Evolutionary conservation across 2,888 invertebrate species (phyloP).

Genomic region (Tortrix viridana): DNA sequence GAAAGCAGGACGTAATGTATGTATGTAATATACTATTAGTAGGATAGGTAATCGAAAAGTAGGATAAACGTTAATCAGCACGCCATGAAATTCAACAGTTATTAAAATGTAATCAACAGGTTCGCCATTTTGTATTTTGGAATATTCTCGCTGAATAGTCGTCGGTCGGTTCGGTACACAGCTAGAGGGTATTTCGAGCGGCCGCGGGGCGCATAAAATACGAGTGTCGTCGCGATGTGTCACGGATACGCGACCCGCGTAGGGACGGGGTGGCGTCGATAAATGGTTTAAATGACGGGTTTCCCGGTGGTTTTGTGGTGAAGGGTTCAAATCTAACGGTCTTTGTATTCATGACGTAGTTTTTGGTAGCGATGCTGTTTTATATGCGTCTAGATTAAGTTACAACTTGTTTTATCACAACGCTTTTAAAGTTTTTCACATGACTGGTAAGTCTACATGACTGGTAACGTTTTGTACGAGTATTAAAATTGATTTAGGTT

Average conservation of each 20-base stretch:
- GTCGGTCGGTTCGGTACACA: background rate
- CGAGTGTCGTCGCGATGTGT: constrained; percentile 65
- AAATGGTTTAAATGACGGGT: background rate
- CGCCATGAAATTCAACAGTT: background rate
- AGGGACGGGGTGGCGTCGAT: constrained; percentile 43
- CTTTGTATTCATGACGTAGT: background rate
- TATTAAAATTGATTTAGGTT: too few species aligned
- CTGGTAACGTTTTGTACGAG: too few species aligned
- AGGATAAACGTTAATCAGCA: background rate
- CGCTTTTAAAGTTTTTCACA: too few species aligned
- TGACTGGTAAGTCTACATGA: too few species aligned
- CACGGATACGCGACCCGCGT: constrained; percentile 69
- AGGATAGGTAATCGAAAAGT: too few species aligned
- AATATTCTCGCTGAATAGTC: constrained; percentile 1
- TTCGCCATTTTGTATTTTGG: constrained; percentile 11
- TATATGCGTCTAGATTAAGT: too few species aligned
- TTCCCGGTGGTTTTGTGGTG: background rate
- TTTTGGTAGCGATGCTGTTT: too few species aligned
- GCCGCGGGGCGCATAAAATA: constrained; percentile 72
- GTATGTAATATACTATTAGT: too few species aligned
- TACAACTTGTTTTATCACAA: too few species aligned
- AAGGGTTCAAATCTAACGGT: background rate
- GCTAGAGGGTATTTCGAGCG: constrained; percentile 42
- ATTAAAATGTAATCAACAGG: constrained; percentile 28
- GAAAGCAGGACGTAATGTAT: too few species aligned